Evolutionary conservation across 1,140 invertebrate species (phyloP), one percentile per base, ranked within the genome.

Genomic region (Hermetia illucens): DNA sequence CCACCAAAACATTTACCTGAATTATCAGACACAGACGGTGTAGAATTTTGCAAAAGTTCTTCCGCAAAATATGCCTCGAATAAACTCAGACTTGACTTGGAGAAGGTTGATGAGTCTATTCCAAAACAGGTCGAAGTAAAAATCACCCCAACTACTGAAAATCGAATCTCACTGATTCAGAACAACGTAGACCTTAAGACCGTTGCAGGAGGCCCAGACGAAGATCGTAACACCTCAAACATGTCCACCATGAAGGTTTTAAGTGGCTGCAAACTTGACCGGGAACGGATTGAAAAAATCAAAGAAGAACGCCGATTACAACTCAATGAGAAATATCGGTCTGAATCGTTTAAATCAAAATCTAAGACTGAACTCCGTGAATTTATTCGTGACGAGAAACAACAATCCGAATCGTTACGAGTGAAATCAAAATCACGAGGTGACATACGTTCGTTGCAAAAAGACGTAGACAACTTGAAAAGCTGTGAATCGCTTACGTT

Each of bases 271-370:
- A 69, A 74, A 47, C 45, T 75, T 4, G 75, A 81, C 42, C 60
- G 81, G 19, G 81, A 85, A 51, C 61, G 85, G 29, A 91, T 91
- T 44, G 85, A 90, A 56, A 81, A 82, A 52, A 91, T 91, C 52
- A 93, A 93, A 64, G 85, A 90, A 55, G 87, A 91, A 53, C 65
- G 88, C n/a, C 67, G 88, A 37, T 79, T 76, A 36, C 84, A 86
- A 50, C 55, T 92, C 16, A 70, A 85, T 20, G 84, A 91, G 50
- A 90, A 89, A 58, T 86, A 85, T 50, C 77, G 81, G 38, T 80
- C 80, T 1, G 85, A 91, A 49, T 82, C 80, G 16, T 83, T 90
- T 41, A 61, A 60, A 37, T 60, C 58, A 8, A 53, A 50, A 41
- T 61, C 58, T 12, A 58, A 56, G 25, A 58, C 46, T 5, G 55